Evolutionary conservation across 2,113 vertebrate genomes (phyloP).

Genomic region (Channa argus): DNA sequence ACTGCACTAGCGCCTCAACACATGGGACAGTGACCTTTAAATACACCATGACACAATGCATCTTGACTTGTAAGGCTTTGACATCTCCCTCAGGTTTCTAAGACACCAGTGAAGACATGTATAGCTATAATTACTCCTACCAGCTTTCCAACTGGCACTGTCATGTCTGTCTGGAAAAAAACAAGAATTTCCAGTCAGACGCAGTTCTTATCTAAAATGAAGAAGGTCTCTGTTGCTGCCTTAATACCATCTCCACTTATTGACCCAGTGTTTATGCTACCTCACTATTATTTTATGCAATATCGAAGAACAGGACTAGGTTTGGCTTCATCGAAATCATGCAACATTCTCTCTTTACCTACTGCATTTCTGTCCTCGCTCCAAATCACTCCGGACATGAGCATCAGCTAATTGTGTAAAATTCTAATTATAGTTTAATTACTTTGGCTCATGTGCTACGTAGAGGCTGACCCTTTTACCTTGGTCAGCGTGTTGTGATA

Average conservation of each 20-base stretch:
- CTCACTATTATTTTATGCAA: neutral
- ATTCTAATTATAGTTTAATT: slow-evolving; percentile 45
- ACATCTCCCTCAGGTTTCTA: neutral
- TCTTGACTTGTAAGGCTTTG: neutral
- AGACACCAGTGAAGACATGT: slow-evolving; percentile 38
- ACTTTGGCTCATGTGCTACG: slow-evolving; percentile 23
- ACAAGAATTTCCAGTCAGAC: slow-evolving; percentile 21
- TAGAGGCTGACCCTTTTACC: slow-evolving; percentile 24
- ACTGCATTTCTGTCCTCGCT: slow-evolving; percentile 17
- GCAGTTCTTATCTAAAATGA: slow-evolving; percentile 11
- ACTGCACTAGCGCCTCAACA: neutral
- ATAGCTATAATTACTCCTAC: slow-evolving; percentile 14
- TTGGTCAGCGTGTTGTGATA: slow-evolving; percentile 27
- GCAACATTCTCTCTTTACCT: neutral
- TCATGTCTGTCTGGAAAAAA: neutral
- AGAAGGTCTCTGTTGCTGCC: neutral
- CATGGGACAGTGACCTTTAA: slow-evolving; percentile 21
- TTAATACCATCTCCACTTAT: neutral
- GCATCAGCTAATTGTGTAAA: slow-evolving; percentile 35
- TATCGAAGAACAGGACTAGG: neutral
- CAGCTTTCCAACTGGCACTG: neutral
- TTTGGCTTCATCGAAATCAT: neutral
- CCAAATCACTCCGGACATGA: slow-evolving; percentile 27
- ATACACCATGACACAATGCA: neutral
- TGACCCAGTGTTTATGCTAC: neutral